Percentiles rank a stretch among this genome's conserved stretches.
Evolutionary conservation across 1,140 invertebrate genomes (phyloP).

Genomic region (Lerema accius): DNA sequence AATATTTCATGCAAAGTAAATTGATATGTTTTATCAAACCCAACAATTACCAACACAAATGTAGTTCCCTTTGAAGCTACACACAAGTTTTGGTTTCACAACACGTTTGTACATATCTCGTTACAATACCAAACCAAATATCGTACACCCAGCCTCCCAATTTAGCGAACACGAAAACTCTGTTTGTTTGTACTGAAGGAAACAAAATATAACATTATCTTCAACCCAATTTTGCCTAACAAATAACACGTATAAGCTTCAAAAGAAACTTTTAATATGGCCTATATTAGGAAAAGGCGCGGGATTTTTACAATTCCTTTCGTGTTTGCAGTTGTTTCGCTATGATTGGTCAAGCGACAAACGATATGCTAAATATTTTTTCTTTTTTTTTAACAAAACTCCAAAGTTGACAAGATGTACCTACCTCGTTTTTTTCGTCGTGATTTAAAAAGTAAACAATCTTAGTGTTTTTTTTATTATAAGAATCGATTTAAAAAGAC

Average conservation of each 20-base stretch:
- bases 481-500: no score
- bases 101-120: conserved; percentile 14
- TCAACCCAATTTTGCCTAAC: conserved; percentile 28
- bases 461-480: no score
- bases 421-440: no score
- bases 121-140: conserved; percentile 16
- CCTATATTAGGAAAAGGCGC: conserved; percentile 4
- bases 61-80: background rate
- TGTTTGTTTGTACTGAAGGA: conserved; percentile 24
- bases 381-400: no score
- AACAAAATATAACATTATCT: conserved; percentile 35
- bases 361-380: background rate
- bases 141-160: conserved; percentile 20
- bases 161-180: conserved; percentile 18
- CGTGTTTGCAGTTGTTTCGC: background rate
- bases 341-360: background rate
- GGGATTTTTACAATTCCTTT: conserved; percentile 17
- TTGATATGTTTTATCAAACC: background rate
- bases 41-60: background rate
- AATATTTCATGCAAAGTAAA: background rate
- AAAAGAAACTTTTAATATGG: conserved; percentile 32
- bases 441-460: no score
- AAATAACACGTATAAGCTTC: conserved; percentile 32
- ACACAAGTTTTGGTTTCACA: background rate
- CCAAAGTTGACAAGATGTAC: no score